Conservation (phyloP, 2,797 vertebrate species). For the Brachyalestes nurse region DNA sequence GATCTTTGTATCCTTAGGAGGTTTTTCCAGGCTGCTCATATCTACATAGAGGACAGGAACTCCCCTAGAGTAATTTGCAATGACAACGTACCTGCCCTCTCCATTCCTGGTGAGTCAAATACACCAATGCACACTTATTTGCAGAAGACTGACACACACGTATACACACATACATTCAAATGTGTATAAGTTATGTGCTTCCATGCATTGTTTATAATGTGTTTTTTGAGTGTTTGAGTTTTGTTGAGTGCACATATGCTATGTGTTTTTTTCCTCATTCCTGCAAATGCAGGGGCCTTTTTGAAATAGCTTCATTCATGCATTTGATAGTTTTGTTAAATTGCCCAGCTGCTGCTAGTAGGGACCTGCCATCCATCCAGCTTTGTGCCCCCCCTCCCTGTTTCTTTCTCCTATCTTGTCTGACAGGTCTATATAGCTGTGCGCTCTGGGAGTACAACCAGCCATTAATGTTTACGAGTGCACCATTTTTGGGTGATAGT, state of each 20-base stretch:
- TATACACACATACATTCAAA: background rate
- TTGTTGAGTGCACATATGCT: no score
- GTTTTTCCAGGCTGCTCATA: slow-evolving; percentile 98
- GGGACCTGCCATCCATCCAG: slow-evolving; percentile 62
- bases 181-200: background rate
- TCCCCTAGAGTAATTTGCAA: slow-evolving; percentile 96
- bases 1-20: slow-evolving; percentile 80
- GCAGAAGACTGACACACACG: background rate
- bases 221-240: slow-evolving; percentile 3
- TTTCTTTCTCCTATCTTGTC: slow-evolving; percentile 22
- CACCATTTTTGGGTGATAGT: slow-evolving; percentile 49
- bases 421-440: slow-evolving; percentile 57
- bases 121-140: background rate
- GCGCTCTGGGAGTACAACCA: slow-evolving; percentile 48
- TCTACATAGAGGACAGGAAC: slow-evolving; percentile 97
- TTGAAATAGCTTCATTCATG: slow-evolving; percentile 45
- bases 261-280: slow-evolving; percentile 17
- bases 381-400: background rate
- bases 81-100: slow-evolving; percentile 94
- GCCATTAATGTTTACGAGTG: slow-evolving; percentile 57
- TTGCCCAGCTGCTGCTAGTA: slow-evolving; percentile 61
- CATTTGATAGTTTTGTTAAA: slow-evolving; percentile 65
- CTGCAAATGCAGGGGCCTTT: slow-evolving; percentile 12
- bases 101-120: slow-evolving; percentile 90
- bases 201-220: slow-evolving; percentile 1